Base-by-base conservation (phyloP, 2,888 invertebrate species). In the Plebejus argus region DNA sequence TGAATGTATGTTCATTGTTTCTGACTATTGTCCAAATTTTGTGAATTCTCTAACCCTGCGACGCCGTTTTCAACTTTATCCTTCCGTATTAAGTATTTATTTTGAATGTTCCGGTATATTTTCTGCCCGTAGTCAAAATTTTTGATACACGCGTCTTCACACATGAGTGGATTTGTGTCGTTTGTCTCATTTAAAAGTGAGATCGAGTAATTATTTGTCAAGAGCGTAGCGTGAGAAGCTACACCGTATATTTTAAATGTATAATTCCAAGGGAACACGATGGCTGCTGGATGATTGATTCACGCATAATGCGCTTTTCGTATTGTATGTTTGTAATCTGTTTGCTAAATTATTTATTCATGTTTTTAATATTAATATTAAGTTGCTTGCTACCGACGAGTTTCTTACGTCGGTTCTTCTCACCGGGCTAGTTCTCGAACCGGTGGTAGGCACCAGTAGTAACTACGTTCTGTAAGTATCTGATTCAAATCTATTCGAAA, bases 111-210 rank as follows among this genome's bases (percentile, higher is more conserved):
- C 15, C 15, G 20, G n/a, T 8, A 5, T 18, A 39, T 12, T 79
- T 82, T 84, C 85, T 84, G 86, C 84, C 81, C 83, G 80, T 81
- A 81, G 83, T 83, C 82, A 83, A 82, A 84, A 83, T 83, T 85
- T 85, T 79, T 75, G 77, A 83, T 82, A 85, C 91, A 90, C 89
- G 89, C 87, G 87, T 86, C 88, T 91, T 90, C 86, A 91, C 89
- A 88, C 87, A 87, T 91, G 91, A 93, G 86, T 87, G 88, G 91
- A 91, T 92, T 90, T 85, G 71, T 83, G 86, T 88, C 88, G 90
- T 93, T 92, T 91, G 87, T 93, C 91, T 91, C 90, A 88, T 91
- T 92, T 90, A 89, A 86, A 90, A 88, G 86, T 89, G 86, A 85
- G 86, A 86, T 88, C 86, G 23, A 86, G 86, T 89, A 89, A 91